Percentiles rank a stretch among this genome's conserved stretches.
These are phyloP conservation scores for Falcunculus frontatus DNA, from an alignment of 2,113 vertebrate species.

Conservation along the genomic window DNA sequence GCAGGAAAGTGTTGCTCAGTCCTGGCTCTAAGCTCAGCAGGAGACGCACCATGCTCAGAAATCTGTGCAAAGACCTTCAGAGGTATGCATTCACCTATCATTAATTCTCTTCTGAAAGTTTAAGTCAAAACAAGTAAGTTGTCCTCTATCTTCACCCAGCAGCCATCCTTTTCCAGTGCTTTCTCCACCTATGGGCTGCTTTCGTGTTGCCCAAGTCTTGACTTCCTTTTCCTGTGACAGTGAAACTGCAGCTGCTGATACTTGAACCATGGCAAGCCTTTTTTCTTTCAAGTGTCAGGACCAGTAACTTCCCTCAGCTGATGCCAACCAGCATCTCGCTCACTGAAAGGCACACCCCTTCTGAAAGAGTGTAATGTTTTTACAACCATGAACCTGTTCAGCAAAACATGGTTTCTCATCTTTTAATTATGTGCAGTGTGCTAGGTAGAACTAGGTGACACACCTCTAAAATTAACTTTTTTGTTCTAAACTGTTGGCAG, in stretches of 20 bases:
- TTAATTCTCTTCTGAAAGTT: not conserved
- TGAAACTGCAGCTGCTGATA: not conserved
- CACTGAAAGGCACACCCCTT: not conserved
- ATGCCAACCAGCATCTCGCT: not conserved
- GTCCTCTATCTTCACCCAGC: not conserved
- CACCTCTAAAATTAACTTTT: not conserved
- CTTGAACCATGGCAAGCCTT: not conserved
- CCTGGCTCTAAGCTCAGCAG: not conserved
- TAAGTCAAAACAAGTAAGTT: not conserved
- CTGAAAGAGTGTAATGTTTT: not conserved
- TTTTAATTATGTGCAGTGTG: not conserved
- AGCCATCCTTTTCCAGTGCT: not conserved
- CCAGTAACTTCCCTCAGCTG: not conserved
- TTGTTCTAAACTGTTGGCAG: not conserved
- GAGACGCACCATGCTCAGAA: not conserved
- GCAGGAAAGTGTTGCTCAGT: not conserved
- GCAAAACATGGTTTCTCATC: not conserved
- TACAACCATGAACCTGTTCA: not conserved
- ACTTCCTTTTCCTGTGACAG: not conserved
- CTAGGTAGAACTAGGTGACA: not conserved
- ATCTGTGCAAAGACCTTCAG: not conserved
- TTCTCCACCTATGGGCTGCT: not conserved
- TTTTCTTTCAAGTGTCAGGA: not conserved
- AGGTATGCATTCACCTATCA: not conserved
- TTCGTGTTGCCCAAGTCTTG: not conserved